Base-by-base conservation (phyloP, 2,797 vertebrate genomes). In the Chromis chromis region DNA sequence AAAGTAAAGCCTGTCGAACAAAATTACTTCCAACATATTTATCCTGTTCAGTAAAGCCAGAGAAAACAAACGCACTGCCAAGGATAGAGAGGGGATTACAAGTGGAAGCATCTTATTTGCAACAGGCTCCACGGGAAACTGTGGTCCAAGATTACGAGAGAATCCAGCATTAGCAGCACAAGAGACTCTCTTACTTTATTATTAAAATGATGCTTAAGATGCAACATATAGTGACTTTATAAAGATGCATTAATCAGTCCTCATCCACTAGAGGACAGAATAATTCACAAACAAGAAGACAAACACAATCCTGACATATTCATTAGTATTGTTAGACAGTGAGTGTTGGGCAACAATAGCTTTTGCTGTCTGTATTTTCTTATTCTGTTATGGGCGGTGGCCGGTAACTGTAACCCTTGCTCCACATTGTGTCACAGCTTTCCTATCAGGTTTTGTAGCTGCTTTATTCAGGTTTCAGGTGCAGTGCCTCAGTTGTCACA, bases 1-100 rank as follows among this genome's bases (percentile, higher is more conserved):
- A 87, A 77, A 84, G 70, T 54, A 68, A 85, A 79, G 80, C 54
- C 71, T 69, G 74, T 78, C 27, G 61, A 74, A 62, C n/a, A 53
- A 79, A 88, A 82, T 82, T 69, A 68, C 63, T 64, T 84, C 77
- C 78, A 82, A 68, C 78, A 70, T 76, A 78, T 86, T 87, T 85
- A 58, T 83, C 50, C 74, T 83, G 42, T 76, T 83, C 14, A 62
- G 36, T 36, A 74, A 84, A 85, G 79, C 74, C 76, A 83, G 68
- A 71, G 64, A 76, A 83, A 88, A 83, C 62, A 88, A 80, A 81
- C 31, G 39, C 33, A 52, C 2, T 69, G 77, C 79, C 74, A 73
- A 68, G 76, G 42, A 78, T 42, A 7, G 33, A 27, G 28, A 76
- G 21, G 10, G 28, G 58, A 68, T 46, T 44, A 76, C 46, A 61